Base-by-base conservation (phyloP, 1,140 invertebrate genomes). In the Drosophila orena region DNA sequence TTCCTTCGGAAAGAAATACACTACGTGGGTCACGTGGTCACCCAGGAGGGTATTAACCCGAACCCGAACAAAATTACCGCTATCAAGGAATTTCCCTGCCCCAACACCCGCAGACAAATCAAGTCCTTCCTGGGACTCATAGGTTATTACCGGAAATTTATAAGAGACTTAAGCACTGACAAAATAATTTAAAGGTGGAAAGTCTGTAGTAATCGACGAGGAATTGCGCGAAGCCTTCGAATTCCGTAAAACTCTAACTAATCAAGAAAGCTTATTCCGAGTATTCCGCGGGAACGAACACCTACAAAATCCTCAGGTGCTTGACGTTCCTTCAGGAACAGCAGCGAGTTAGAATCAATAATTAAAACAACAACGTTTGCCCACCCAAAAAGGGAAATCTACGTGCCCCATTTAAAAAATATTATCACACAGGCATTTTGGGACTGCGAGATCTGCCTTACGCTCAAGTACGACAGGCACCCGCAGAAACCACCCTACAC, bases 61-160 rank as follows among this genome's bases (percentile, higher is more conserved):
- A 44, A 44, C 4, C 42, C 10, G 3, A 10, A 44, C 11, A 57
- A 44, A 17, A 34, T 17, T 57, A 14, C n/a, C n/a, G n/a, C n/a
- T n/a, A n/a, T n/a, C n/a, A 57, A 65, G 17, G 11, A 38, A 20
- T 65, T 65, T 27, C 24, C 54, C 12, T 7, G 43, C 11, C 42
- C 54, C 15, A 58, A n/a, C 3, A 65, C 62, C 7, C 49, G 10
- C 5, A 35, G 44, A 3, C 15, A 58, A 38, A 49, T 49, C 1
- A 58, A 58, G 15, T 24, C 24, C 4, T 24, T 24, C 24, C 4
- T 24, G 24, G 24, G 24, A 24, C 24, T 5, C 4, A 24, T 24
- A 24, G 24, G 24, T 4, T 24, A 24, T 24, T 24, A 24, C 24
- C 4, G 24, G 24, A 24, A 24, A 24, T 24, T 24, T 4, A 24